phyloP scores from a whole-genome alignment of 2,888 invertebrate genomes.

The Scelioninae gen. 2 region DNA sequence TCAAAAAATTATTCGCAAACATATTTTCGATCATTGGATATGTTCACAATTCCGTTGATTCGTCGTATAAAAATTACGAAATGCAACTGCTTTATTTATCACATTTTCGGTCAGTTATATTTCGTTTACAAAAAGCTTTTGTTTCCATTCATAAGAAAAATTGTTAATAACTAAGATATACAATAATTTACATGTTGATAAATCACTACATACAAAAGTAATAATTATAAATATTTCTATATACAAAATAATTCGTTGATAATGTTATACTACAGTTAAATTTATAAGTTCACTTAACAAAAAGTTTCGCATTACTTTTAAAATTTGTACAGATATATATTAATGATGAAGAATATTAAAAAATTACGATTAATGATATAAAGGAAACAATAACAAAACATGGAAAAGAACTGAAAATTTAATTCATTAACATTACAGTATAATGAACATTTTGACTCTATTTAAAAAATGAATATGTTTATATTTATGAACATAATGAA shows the following conservation, averaged over 20 bases:
- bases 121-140: not conserved
- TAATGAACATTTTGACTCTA: not conserved
- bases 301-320: conserved; percentile 1
- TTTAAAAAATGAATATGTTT: too few species aligned
- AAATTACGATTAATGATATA: conserved; percentile 1
- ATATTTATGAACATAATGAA: too few species aligned
- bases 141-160: not conserved
- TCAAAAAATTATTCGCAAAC: too few species aligned
- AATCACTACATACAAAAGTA: conserved; percentile 14
- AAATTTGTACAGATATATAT: conserved; percentile 10
- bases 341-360: not conserved
- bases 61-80: not conserved
- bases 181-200: conserved; percentile 4
- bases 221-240: conserved; percentile 14
- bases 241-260: conserved; percentile 5
- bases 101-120: conserved; percentile 1
- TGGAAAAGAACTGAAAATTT: not conserved
- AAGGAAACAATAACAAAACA: too few species aligned
- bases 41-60: not conserved
- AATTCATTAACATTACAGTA: not conserved
- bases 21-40: too few species aligned
- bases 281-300: not conserved
- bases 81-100: conserved; percentile 13
- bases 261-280: not conserved
- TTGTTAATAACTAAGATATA: conserved; percentile 10